Conservation (phyloP, 2,113 vertebrate species). For the Labeo rohita region DNA sequence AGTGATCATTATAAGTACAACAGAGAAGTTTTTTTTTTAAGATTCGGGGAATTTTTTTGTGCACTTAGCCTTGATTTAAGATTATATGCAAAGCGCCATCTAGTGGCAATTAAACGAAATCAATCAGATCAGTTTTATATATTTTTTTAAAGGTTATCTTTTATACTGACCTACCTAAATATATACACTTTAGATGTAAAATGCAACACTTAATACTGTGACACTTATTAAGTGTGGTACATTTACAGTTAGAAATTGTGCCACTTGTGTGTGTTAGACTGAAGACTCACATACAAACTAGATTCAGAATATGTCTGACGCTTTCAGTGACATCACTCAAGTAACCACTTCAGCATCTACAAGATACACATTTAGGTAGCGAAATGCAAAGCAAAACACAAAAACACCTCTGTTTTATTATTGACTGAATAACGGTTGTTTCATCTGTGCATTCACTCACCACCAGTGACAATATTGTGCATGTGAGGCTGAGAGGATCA, state of each 20-base stretch:
- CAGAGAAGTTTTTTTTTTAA: not conserved
- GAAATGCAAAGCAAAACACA: not conserved
- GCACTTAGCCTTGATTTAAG: not conserved
- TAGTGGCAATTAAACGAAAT: conserved; percentile 10
- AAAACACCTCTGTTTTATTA: not conserved
- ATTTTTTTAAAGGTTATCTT: not conserved
- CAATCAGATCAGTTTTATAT: not conserved
- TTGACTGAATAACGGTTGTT: not conserved
- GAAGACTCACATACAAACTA: not conserved
- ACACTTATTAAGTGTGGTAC: not conserved
- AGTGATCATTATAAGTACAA: not conserved
- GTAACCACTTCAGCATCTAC: not conserved
- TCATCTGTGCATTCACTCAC: not conserved
- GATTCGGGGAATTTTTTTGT: not conserved
- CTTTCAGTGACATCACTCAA: not conserved
- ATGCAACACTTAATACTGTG: not conserved
- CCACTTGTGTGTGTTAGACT: not conserved
- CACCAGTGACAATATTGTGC: not conserved
- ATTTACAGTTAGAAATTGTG: not conserved
- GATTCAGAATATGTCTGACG: not conserved
- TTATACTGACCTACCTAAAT: not conserved
- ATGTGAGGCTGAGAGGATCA: conserved; percentile 2
- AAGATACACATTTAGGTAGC: not conserved
- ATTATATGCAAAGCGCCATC: not conserved
- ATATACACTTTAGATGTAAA: not conserved